Conservation (phyloP, 2,888 invertebrate species). For the Esperia sulphurella region DNA sequence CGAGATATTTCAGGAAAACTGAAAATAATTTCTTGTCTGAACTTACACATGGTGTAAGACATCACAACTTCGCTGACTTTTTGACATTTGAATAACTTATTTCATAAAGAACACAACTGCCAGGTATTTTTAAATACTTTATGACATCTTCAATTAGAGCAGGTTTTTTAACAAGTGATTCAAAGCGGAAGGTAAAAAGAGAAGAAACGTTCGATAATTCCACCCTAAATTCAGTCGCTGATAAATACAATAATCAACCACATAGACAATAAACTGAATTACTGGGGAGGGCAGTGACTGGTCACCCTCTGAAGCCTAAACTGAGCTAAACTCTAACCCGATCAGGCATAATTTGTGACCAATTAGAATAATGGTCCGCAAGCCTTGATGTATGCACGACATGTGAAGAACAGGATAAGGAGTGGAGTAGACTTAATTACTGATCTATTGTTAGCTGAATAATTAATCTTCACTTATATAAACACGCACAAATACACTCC, state of each 20-base stretch:
- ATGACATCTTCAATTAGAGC: no score
- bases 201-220: no score
- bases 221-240: slow-evolving; percentile 22
- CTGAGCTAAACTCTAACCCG: slow-evolving; percentile 75
- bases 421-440: slow-evolving; percentile 26
- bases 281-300: slow-evolving; percentile 25
- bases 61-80: no score
- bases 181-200: neutral
- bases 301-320: slow-evolving; percentile 45
- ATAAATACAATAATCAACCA: slow-evolving; percentile 44
- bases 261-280: slow-evolving; percentile 60
- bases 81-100: no score
- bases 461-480: no score
- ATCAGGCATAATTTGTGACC: slow-evolving; percentile 79
- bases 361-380: slow-evolving; percentile 77
- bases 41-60: no score
- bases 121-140: no score
- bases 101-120: no score
- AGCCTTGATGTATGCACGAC: slow-evolving; percentile 73
- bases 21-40: no score
- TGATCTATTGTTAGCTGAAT: neutral
- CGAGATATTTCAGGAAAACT: no score
- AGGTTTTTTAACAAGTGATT: neutral
- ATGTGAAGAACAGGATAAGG: slow-evolving; percentile 27
- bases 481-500: no score